These are phyloP conservation scores for Leuctra nigra DNA, from an alignment of 2,888 invertebrate genomes.

Conservation along the genomic window DNA sequence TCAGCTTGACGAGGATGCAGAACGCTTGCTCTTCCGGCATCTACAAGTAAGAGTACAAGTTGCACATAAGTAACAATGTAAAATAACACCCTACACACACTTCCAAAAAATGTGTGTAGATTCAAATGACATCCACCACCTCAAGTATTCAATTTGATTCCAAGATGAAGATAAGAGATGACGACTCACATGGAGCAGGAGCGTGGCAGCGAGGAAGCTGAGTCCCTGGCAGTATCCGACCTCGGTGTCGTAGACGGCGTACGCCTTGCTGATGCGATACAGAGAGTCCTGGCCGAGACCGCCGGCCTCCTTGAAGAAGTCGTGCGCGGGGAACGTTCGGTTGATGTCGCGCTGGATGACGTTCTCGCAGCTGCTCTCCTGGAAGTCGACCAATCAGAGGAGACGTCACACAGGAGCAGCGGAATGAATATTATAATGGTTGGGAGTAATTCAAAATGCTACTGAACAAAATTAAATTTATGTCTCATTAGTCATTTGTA, in stretches of 20 bases:
- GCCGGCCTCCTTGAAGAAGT: conserved; percentile 92
- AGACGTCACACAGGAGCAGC: no score
- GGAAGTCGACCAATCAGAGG: neutral
- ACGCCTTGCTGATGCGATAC: conserved; percentile 93
- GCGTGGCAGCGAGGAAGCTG: conserved; percentile 94
- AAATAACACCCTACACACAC: no score
- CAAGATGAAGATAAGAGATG: no score
- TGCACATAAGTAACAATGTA: no score
- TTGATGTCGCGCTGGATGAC: conserved; percentile 96
- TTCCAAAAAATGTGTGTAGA: no score
- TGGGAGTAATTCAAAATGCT: no score
- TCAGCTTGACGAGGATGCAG: conserved; percentile 89
- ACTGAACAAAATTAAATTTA: no score
- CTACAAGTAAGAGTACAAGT: no score
- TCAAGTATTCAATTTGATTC: no score
- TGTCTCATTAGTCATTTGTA: no score
- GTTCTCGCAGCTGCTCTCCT: conserved; percentile 60
- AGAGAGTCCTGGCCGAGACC: conserved; percentile 94
- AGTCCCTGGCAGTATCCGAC: conserved; percentile 99
- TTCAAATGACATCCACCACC: no score
- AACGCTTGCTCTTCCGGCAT: conserved; percentile 99
- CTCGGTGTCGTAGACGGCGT: conserved; percentile 95
- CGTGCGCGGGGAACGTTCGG: conserved; percentile 97
- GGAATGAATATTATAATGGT: no score
- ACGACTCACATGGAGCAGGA: conserved; percentile 82